Conservation (phyloP, 53 echinoderm and acorn worm species). For the Luidia sarsii region DNA sequence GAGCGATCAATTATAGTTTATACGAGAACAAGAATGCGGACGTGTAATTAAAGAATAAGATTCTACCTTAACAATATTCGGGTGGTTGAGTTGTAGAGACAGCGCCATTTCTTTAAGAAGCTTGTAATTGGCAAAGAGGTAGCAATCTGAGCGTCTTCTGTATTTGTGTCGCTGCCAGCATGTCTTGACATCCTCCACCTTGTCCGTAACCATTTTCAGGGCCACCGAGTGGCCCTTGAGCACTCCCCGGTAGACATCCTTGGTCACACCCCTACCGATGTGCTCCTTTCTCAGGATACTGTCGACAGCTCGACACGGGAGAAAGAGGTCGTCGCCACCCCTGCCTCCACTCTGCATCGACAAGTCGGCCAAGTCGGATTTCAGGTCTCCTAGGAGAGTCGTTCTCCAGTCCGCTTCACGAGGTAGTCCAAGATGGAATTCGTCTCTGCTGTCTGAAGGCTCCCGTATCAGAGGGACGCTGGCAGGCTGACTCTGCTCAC, state of each 20-base stretch:
- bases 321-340: neutral
- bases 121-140: slow-evolving; percentile 83
- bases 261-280: slow-evolving; percentile 58
- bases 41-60: neutral
- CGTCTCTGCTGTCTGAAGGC: too few species aligned
- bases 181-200: slow-evolving; percentile 68
- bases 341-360: too few species aligned
- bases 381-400: slow-evolving; percentile 3
- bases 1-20: neutral
- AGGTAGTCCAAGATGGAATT: too few species aligned
- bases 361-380: neutral
- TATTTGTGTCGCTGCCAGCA: slow-evolving; percentile 58
- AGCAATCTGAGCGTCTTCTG: slow-evolving; percentile 57
- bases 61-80: slow-evolving; percentile 75
- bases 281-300: slow-evolving; percentile 33
- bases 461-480: too few species aligned
- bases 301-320: slow-evolving; percentile 36
- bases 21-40: neutral
- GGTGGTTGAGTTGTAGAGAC: slow-evolving; percentile 74
- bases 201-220: slow-evolving; percentile 83
- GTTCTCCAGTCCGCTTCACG: too few species aligned
- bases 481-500: neutral
- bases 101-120: slow-evolving; percentile 89
- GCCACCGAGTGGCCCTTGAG: slow-evolving; percentile 65
- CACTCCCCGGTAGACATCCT: slow-evolving; percentile 65